Conservation (phyloP, 1,140 invertebrate genomes). For the Pseudomyrmex sp. region DNA sequence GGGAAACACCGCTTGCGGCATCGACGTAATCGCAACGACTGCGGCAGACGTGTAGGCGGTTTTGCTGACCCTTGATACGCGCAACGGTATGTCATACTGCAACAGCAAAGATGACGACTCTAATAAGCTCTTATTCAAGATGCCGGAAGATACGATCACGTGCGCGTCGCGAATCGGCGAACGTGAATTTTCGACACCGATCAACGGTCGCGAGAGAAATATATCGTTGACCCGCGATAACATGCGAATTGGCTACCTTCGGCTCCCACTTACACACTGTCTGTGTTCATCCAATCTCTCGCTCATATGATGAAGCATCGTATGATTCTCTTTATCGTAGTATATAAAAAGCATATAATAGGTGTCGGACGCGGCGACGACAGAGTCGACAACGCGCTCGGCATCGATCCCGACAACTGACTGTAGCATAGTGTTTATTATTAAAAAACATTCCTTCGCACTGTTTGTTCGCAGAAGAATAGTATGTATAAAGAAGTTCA, state of each 20-base stretch:
- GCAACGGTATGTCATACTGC: neutral
- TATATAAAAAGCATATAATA: neutral
- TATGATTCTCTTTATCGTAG: too few relatives aligned
- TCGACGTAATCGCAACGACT: neutral
- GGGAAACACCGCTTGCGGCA: neutral
- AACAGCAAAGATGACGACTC: neutral
- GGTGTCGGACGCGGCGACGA: neutral
- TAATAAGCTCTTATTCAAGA: neutral
- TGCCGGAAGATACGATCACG: neutral
- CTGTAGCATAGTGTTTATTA: neutral
- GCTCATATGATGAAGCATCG: neutral
- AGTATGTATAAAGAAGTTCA: constrained; percentile 83
- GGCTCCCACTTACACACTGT: neutral
- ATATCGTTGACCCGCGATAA: constrained; percentile 1
- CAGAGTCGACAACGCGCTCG: constrained; percentile 5
- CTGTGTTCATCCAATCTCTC: too few relatives aligned
- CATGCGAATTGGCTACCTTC: constrained; percentile 7
- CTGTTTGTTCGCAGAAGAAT: constrained; percentile 79
- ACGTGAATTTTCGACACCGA: constrained; percentile 8
- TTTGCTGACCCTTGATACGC: neutral
- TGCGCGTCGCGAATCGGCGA: neutral
- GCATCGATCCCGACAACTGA: neutral
- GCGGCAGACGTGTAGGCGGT: neutral
- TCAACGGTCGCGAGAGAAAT: neutral
- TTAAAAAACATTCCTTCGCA: neutral